Evolutionary conservation across 2,888 invertebrate genomes (phyloP).

Genomic region (Drosophila trichaetosa): DNA sequence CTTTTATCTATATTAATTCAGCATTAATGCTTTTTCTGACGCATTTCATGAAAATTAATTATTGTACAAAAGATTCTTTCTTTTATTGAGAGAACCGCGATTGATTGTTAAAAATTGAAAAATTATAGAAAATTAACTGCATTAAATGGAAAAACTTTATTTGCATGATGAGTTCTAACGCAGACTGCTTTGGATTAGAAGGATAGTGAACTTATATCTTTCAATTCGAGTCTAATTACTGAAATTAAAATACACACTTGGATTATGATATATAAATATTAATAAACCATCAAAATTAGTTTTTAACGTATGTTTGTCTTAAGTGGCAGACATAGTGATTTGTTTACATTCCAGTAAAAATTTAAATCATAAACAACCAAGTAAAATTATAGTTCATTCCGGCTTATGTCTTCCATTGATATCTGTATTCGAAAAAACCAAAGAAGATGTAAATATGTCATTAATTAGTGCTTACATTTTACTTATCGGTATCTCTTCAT

Average conservation of each 20-base stretch:
- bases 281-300: background rate
- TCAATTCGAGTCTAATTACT: background rate
- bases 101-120: background rate
- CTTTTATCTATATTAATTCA: background rate
- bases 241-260: background rate
- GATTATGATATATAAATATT: background rate
- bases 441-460: background rate
- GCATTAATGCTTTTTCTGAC: too few relatives aligned
- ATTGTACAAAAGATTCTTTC: background rate
- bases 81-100: background rate
- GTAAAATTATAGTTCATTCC: background rate
- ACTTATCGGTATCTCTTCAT: background rate
- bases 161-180: background rate
- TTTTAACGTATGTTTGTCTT: background rate
- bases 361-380: background rate
- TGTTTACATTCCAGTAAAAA: background rate
- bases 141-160: background rate
- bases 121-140: background rate
- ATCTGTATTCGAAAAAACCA: background rate
- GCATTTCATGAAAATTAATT: too few relatives aligned
- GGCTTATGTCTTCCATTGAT: background rate
- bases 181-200: background rate
- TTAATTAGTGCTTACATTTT: background rate
- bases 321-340: background rate
- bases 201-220: background rate